phyloP scores from a whole-genome alignment of 2,888 invertebrate species.

The Lasioglossum lativentre region DNA sequence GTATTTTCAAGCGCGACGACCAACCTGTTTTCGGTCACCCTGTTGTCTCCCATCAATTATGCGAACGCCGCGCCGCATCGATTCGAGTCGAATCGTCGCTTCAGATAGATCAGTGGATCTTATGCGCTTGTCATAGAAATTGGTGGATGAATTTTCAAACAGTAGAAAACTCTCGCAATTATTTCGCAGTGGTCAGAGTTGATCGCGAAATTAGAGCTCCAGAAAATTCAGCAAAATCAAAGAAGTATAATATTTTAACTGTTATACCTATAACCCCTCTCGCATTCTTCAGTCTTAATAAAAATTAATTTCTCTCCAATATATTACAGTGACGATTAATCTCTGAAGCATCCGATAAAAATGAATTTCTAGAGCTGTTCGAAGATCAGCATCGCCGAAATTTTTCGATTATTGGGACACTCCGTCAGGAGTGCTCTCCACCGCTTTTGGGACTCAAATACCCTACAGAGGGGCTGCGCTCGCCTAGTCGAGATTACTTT shows the following conservation, averaged over 20 bases:
- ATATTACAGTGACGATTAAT: too few relatives aligned
- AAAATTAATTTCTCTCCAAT: too few relatives aligned
- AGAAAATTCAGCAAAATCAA: background rate
- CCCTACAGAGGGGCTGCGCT: background rate
- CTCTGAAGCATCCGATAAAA: background rate
- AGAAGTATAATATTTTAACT: background rate
- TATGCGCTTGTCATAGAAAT: background rate
- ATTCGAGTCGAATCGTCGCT: background rate
- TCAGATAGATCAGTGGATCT: background rate
- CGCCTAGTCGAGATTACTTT: conserved; percentile 51
- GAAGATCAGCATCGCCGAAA: background rate
- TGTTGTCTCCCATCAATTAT: background rate
- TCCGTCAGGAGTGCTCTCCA: background rate
- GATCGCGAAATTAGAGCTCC: background rate
- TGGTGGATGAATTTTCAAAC: background rate
- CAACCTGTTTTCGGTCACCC: background rate
- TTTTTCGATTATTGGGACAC: background rate
- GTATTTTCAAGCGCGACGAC: background rate
- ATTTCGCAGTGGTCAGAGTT: background rate
- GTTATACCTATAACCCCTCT: too few relatives aligned
- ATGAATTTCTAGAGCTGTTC: background rate
- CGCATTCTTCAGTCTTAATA: too few relatives aligned
- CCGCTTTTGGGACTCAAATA: background rate
- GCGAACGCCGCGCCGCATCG: background rate
- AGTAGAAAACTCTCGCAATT: background rate